These are phyloP conservation scores for Dryobota labecula DNA, from an alignment of 2,888 invertebrate species.

Conservation along the genomic window DNA sequence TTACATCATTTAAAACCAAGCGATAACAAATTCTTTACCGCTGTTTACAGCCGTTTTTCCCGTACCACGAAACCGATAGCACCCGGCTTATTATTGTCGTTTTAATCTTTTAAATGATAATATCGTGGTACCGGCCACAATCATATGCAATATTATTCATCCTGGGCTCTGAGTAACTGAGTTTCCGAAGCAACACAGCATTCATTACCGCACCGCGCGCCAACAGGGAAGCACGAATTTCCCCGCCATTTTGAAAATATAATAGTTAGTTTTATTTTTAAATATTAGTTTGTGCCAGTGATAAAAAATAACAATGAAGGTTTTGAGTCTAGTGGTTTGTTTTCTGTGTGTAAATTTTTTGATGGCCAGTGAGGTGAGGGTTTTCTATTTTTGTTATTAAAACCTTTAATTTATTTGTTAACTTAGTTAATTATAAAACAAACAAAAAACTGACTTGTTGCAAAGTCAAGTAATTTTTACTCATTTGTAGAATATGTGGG, in stretches of 20 bases:
- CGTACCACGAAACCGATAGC: slow-evolving; percentile 26
- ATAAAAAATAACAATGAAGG: slow-evolving; percentile 64
- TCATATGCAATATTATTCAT: slow-evolving; percentile 57
- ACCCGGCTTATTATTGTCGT: slow-evolving; percentile 3
- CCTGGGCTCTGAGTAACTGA: slow-evolving; percentile 11
- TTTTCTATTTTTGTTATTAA: neutral
- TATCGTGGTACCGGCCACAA: slow-evolving; percentile 50
- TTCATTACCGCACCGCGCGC: slow-evolving; percentile 51
- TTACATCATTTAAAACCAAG: slow-evolving; percentile 18
- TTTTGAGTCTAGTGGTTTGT: slow-evolving; percentile 66
- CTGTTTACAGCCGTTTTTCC: slow-evolving; percentile 7
- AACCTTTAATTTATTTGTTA: neutral
- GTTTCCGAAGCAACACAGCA: slow-evolving; percentile 32
- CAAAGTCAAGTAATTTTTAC: neutral
- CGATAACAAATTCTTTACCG: slow-evolving; percentile 14
- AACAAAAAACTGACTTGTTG: neutral
- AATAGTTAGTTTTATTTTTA: slow-evolving; percentile 10
- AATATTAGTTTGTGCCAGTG: slow-evolving; percentile 50
- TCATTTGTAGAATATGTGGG: neutral
- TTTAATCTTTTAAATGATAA: neutral
- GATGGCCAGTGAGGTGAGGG: slow-evolving; percentile 69
- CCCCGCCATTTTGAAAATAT: slow-evolving; percentile 13
- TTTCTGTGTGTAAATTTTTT: slow-evolving; percentile 65
- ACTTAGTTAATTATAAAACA: neutral
- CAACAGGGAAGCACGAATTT: slow-evolving; percentile 45